Base-by-base conservation (phyloP, 2,113 vertebrate species). In the Percopsis transmontana region DNA sequence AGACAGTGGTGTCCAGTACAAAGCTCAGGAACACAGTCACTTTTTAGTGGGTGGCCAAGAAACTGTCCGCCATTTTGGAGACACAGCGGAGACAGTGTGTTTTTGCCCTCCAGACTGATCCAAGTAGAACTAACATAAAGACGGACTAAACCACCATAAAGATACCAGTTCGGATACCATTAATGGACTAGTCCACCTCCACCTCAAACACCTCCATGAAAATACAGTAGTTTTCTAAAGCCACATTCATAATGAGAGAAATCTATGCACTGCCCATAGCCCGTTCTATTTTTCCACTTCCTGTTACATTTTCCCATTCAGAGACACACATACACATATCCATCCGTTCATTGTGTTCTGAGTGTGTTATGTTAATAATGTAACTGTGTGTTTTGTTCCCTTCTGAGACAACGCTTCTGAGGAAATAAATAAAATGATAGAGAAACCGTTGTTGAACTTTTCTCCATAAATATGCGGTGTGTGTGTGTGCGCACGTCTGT, bases 341-440 rank as follows among this genome's bases (percentile, higher is more conserved):
- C 50, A 54, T 62, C 62, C 64, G 48, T 70, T 74, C 53, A 53
- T 58, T 45, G 53, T 16, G 60, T 74, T 71, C 63, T 62, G 56
- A 74, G 44, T 66, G 69, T 77, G 70, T 80, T 58, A 48, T 39
- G 58, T 79, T 82, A 71, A 70, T 84, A 66, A 53, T 86, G 55
- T 65, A 82, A 56, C 65, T 48, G 41, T 62, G 48, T 80, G 81
- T 84, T 72, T 71, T 56, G 61, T 45, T 18, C 70, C 78, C 58
- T 72, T 84, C 62, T 57, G 20, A 60, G 59, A 64, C 70, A 58
- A 27, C 76, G 62, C 59, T 81, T 86, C 77, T 77, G 66, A 81
- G 54, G 27, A 75, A 90, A 91, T 86, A 82, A 91, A 89, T 77
- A 6, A 77, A 84, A 74, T 62, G 1, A 87, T 62, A 63, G 72